Base-by-base conservation (phyloP, 2,888 invertebrate genomes). In the Tanytarsus gracilentus region DNA sequence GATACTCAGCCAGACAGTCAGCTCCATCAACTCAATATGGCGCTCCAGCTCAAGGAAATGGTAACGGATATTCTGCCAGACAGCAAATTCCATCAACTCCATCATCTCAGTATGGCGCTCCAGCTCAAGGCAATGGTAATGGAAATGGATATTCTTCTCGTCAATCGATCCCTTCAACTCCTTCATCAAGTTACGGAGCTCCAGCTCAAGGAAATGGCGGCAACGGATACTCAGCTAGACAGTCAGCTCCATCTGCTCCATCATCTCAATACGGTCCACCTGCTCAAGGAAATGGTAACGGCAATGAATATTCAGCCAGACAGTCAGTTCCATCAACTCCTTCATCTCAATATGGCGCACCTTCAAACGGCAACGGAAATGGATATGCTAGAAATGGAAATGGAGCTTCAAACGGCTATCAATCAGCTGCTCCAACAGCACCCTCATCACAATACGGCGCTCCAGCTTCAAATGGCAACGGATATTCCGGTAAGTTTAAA, bases 231-330 rank as follows among this genome's bases (percentile, higher is more conserved):
- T 9, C 23, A 25, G 16, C 8, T 14, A 11, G 21, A 29, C 48
- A 27, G 7, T 26, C 25, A 40, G 26, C 9, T 3, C 9, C 49
- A 26, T 4, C 33, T n/a, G 49, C 58, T 18, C 58, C 48, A n/a
- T 30, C 29, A 21, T 25, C 40, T 40, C 25, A 48, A 11, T 58
- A 58, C 25, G 58, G 58, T 11, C 23, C 58, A 16, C 58, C 58
- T 21, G 7, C 11, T 6, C 29, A 27, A n/a, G 26, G 27, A 18
- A 50, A 50, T 26, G 50, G 50, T n/a, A 18, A 23, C 6, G 21
- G n/a, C 8, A 50, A 50, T 50, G 50, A 27, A 26, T 44, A 16
- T 21, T 44, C 44, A 21, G 8, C 16, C 1, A 18, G 40, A 18
- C n/a, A 8, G 9, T 9, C 44, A 44, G 9, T 18, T 16, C 11